phyloP scores from a whole-genome alignment of 1,140 invertebrate species.

The Drosophila erecta region DNA sequence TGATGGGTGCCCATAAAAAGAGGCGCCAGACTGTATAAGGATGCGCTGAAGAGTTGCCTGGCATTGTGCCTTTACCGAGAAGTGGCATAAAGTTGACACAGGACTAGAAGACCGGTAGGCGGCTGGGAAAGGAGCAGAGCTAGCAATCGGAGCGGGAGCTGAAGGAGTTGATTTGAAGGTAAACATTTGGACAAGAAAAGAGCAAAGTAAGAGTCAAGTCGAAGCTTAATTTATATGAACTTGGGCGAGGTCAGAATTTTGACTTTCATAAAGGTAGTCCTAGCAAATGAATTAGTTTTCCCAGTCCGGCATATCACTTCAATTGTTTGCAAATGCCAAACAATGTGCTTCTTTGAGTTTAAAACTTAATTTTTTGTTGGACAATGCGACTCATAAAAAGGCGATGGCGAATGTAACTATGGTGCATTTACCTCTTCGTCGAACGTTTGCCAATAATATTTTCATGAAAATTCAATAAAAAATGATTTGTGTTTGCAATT shows the following conservation, averaged over 20 bases:
- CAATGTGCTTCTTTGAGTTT: slow-evolving; percentile 1
- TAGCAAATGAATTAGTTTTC: slow-evolving; percentile 26
- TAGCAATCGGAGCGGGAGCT: slow-evolving; percentile 13
- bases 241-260: slow-evolving; percentile 13
- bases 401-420: slow-evolving; percentile 29
- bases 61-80: slow-evolving; percentile 72
- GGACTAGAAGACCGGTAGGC: slow-evolving; percentile 36
- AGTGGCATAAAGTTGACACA: slow-evolving; percentile 78
- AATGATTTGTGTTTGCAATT: slow-evolving; percentile 75
- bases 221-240: slow-evolving; percentile 38
- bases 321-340: slow-evolving; percentile 26
- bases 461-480: slow-evolving; percentile 83
- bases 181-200: slow-evolving; percentile 72
- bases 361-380: slow-evolving; percentile 5
- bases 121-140: background rate
- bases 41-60: slow-evolving; percentile 58
- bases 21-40: slow-evolving; percentile 76
- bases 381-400: slow-evolving; percentile 31
- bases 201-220: slow-evolving; percentile 57
- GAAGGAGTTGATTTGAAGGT: slow-evolving; percentile 76
- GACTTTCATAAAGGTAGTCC: slow-evolving; percentile 22
- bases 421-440: slow-evolving; percentile 67
- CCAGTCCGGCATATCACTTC: slow-evolving; percentile 8
- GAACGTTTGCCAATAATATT: slow-evolving; percentile 76
- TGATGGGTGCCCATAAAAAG: slow-evolving; percentile 74